Evolutionary conservation across 1,140 invertebrate species (phyloP).

Genomic region (Drosophila paulistorum): DNA sequence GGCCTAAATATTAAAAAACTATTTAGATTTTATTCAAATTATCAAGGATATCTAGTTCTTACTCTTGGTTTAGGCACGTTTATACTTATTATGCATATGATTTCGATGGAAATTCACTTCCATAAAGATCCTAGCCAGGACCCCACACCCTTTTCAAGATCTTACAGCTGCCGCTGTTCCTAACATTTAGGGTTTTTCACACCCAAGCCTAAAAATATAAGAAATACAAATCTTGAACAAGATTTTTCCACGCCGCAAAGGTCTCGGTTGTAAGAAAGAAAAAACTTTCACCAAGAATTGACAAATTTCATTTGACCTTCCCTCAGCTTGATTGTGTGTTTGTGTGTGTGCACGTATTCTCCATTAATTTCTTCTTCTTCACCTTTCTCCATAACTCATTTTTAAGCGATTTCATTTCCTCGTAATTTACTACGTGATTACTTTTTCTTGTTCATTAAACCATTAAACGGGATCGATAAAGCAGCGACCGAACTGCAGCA

Average conservation of each 20-base stretch:
- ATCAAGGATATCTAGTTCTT: neutral
- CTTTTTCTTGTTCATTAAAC: conserved; percentile 79
- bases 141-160: conserved; percentile 21
- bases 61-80: neutral
- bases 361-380: conserved; percentile 59
- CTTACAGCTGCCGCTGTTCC: conserved; percentile 39
- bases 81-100: conserved; percentile 15
- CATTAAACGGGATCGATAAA: conserved; percentile 74
- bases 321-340: conserved; percentile 20
- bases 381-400: conserved; percentile 63
- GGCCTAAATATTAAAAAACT: no score
- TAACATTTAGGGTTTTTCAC: conserved; percentile 50
- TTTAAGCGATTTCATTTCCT: conserved; percentile 76
- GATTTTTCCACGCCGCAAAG: conserved; percentile 49
- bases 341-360: conserved; percentile 57
- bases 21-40: neutral
- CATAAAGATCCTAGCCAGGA: neutral
- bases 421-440: conserved; percentile 78
- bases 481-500: conserved; percentile 20
- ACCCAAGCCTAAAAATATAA: conserved; percentile 31
- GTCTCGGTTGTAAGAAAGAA: conserved; percentile 9
- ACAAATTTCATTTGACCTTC: conserved; percentile 69
- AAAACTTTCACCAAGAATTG: conserved; percentile 70
- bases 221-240: conserved; percentile 32
- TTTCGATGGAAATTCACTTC: conserved; percentile 11